Conservation (phyloP, 2,888 invertebrate species). For the Branchipolynoe longqiensis region DNA sequence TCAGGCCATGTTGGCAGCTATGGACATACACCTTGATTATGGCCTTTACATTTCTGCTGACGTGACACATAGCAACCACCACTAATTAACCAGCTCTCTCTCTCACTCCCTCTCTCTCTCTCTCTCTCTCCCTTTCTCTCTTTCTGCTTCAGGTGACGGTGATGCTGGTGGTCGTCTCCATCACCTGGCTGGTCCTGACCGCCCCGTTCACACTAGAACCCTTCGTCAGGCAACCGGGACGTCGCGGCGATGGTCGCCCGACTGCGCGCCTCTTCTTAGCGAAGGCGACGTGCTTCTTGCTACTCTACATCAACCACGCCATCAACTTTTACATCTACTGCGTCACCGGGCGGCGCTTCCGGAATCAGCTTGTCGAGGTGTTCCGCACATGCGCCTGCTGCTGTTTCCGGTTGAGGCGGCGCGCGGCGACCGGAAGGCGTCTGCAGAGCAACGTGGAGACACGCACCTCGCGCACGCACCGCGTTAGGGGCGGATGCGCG, state of each 20-base stretch:
- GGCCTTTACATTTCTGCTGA: too few relatives aligned
- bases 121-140: too few relatives aligned
- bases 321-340: conserved; percentile 67
- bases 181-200: conserved; percentile 66
- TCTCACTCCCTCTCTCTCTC: too few relatives aligned
- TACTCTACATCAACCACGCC: conserved; percentile 65
- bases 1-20: too few relatives aligned
- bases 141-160: too few relatives aligned
- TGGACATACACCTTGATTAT: too few relatives aligned
- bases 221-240: conserved; percentile 9
- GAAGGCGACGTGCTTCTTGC: conserved; percentile 63
- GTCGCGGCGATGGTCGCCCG: not conserved
- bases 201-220: conserved; percentile 60
- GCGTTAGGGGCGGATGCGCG: not conserved
- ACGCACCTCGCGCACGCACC: conserved; percentile 2
- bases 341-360: conserved; percentile 64
- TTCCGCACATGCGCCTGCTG: not conserved
- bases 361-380: conserved; percentile 50
- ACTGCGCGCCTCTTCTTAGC: conserved; percentile 21
- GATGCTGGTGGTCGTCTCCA: conserved; percentile 65
- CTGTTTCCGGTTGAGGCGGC: not conserved
- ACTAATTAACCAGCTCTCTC: too few relatives aligned
- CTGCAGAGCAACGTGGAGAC: conserved; percentile 12
- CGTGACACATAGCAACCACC: too few relatives aligned
- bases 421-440: not conserved